Evolutionary conservation across 2,113 vertebrate species (phyloP).

Genomic region (Mus spicilegus): DNA sequence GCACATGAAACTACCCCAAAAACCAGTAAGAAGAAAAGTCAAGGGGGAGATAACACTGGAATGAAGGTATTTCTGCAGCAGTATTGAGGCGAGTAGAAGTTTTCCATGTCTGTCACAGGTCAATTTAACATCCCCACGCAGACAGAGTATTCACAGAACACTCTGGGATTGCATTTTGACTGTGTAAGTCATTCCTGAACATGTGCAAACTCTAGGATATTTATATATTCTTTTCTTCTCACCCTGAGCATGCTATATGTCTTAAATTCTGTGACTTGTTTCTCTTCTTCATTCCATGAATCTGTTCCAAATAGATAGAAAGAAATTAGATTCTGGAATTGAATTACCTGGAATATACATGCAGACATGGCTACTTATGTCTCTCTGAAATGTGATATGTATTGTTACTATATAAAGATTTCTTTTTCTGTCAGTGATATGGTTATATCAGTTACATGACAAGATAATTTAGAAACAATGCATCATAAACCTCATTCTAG

Average conservation of each 20-base stretch:
- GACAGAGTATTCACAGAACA: not conserved
- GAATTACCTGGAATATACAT: not conserved
- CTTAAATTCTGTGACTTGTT: not conserved
- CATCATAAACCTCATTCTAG: constrained; percentile 32
- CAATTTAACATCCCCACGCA: not conserved
- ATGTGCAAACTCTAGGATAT: not conserved
- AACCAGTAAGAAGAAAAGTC: not conserved
- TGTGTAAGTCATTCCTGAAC: not conserved
- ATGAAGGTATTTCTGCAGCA: not conserved
- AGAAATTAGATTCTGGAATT: not conserved
- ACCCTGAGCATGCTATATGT: not conserved
- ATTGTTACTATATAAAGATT: not conserved
- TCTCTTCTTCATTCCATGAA: not conserved
- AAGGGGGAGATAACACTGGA: not conserved
- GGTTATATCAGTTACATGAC: constrained; percentile 46
- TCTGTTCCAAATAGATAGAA: not conserved
- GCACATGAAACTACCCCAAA: not conserved
- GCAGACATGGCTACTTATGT: not conserved
- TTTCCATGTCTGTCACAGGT: not conserved
- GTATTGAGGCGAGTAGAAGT: not conserved
- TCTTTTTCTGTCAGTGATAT: constrained; percentile 28
- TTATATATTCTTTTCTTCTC: not conserved
- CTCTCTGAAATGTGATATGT: not conserved
- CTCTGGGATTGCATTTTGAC: not conserved
- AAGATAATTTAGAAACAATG: constrained; percentile 14